Evolutionary conservation across 2,888 invertebrate species (phyloP), one percentile per base, ranked within the genome.

Genomic region (Watsonalla cultraria): DNA sequence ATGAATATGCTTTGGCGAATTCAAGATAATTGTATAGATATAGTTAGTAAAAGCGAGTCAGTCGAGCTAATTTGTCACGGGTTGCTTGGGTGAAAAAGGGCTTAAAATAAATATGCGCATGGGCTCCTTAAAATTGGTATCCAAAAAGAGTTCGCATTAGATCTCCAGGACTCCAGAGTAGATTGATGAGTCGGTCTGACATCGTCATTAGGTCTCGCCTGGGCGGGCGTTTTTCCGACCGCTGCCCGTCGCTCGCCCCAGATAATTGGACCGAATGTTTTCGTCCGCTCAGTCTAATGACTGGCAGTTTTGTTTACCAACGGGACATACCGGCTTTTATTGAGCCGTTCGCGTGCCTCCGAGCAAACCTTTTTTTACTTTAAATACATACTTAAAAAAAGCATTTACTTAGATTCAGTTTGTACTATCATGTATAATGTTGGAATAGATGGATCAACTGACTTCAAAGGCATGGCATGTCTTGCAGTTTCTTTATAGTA

Each of bases 221-320:
- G 75, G 68, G 65, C 76, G 68, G 70, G 69, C 76, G 80, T 84
- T 86, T 86, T 87, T 80, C 78, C 71, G 66, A 68, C 65, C 68
- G 45, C 50, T 50, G 50, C 54, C 65, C 56, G 60, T 61, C 72
- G 65, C 60, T 62, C 64, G 66, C 70, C 64, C 69, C 68, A 79
- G 80, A 87, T 87, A 88, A 89, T 89, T 89, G 88, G 82, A 80
- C 77, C 78, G 78, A 86, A 86, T 85, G 84, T 85, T 88, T 84
- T 85, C 82, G 78, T 78, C 80, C 81, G 81, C 68, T 72, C 80
- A 66, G 76, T 82, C 80, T 89, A 88, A 89, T 88, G 88, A 88
- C 89, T 83, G 84, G 83, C 86, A 84, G 80, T 86, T 87, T 81
- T 87, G 84, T 89, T 87, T 85, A 82, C 84, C 76, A 76, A 79